A percentile compares a stretch with the other conserved stretches of the same genome.
These are phyloP conservation scores for Barnardius zonarius DNA, from an alignment of 2,113 vertebrate species.

Conservation along the genomic window DNA sequence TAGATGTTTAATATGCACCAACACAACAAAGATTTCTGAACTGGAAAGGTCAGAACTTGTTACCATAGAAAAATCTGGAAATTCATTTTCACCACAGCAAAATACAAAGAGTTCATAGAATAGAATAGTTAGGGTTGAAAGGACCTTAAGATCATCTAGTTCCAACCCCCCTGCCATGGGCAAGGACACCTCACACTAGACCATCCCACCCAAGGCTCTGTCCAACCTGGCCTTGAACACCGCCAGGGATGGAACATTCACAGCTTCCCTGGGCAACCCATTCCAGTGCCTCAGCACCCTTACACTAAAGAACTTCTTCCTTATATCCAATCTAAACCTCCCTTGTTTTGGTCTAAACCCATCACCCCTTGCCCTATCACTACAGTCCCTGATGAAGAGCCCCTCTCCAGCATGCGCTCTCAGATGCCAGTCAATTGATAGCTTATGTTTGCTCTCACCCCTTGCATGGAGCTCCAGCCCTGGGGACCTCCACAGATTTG, in stretches of 20 bases:
- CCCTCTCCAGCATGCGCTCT: not conserved
- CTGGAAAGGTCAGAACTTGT: slow-evolving; percentile 34
- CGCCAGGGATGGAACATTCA: rapidly evolving
- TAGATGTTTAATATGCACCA: slow-evolving; percentile 30
- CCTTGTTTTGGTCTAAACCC: not conserved
- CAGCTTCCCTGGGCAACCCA: too few relatives aligned
- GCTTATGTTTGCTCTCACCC: rapidly evolving
- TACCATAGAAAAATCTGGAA: slow-evolving; percentile 11
- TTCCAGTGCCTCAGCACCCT: too few relatives aligned
- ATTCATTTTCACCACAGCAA: not conserved
- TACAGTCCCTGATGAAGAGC: not conserved
- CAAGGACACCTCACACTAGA: not conserved
- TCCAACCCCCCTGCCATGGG: not conserved
- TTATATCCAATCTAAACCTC: too few relatives aligned
- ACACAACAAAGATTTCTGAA: not conserved
- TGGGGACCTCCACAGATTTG: not conserved
- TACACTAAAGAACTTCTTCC: too few relatives aligned
- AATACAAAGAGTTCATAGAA: not conserved
- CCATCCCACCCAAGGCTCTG: too few relatives aligned
- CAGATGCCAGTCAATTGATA: not conserved
- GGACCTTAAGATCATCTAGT: not conserved
- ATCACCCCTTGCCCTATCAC: not conserved
- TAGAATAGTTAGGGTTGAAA: not conserved
- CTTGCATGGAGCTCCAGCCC: not conserved
- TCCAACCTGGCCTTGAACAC: too few relatives aligned